A percentile compares a stretch with the other conserved stretches of the same genome.
Evolutionary conservation across 1,140 invertebrate species (phyloP).

Genomic region (Papilio xuthus): DNA sequence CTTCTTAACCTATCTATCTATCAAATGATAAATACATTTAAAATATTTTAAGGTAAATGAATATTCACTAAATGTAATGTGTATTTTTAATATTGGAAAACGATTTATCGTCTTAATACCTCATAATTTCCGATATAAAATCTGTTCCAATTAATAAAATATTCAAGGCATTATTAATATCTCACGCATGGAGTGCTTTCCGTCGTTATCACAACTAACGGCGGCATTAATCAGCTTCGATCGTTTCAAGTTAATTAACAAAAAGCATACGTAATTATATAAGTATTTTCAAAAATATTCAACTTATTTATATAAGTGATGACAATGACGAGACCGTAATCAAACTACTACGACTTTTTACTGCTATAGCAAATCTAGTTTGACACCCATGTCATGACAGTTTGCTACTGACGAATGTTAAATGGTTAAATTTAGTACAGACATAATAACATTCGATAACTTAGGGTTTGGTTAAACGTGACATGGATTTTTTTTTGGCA

Average conservation of each 20-base stretch:
- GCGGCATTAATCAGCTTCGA: constrained; percentile 1
- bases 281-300: no score
- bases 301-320: no score
- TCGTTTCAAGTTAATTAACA: neutral
- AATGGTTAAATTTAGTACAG: no score
- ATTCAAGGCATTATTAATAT: constrained; percentile 23
- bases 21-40: neutral
- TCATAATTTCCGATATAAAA: constrained; percentile 19
- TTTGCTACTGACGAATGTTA: no score
- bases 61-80: neutral
- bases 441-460: no score
- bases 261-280: neutral
- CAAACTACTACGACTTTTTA: no score
- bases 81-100: neutral
- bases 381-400: no score
- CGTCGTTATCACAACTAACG: constrained; percentile 17
- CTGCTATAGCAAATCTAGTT: no score
- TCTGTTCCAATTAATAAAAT: constrained; percentile 25
- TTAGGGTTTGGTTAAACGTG: no score
- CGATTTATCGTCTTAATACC: constrained; percentile 6
- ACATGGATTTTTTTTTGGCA: no score
- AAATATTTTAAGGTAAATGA: neutral
- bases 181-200: neutral
- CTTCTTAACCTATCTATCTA: no score
- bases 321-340: no score